Conservation (phyloP, 2,797 vertebrate species). For the Fistularia commersonii region DNA sequence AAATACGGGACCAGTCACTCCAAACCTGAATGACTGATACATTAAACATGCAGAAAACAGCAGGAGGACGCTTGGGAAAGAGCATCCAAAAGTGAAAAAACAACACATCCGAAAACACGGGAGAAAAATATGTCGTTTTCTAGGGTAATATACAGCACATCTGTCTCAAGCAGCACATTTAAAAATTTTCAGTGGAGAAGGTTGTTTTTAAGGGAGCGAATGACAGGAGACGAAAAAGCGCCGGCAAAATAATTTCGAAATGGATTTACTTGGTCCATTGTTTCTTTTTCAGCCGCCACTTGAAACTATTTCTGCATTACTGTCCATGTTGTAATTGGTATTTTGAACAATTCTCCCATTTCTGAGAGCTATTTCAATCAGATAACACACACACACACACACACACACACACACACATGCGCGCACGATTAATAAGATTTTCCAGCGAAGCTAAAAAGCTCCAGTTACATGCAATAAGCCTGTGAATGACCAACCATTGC, state of each 20-base stretch:
- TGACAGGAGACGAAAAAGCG: not conserved
- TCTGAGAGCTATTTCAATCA: conserved; percentile 34
- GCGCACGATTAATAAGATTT: too few relatives aligned
- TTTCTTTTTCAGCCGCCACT: conserved; percentile 13
- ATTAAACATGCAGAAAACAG: conserved; percentile 76
- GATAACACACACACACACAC: too few relatives aligned
- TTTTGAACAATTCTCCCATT: too few relatives aligned
- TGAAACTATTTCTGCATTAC: conserved; percentile 31
- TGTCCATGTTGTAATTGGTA: conserved; percentile 4
- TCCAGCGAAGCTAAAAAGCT: too few relatives aligned
- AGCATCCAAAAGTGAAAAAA: conserved; percentile 61
- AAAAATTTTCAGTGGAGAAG: conserved; percentile 38
- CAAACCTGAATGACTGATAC: conserved; percentile 76
- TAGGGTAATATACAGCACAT: conserved; percentile 32
- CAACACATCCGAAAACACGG: conserved; percentile 56
- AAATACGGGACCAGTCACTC: conserved; percentile 70
- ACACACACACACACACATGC: too few relatives aligned
- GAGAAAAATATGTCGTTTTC: conserved; percentile 34
- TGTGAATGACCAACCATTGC: too few relatives aligned
- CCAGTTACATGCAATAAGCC: too few relatives aligned
- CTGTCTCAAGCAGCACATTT: conserved; percentile 25
- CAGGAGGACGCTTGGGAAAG: conserved; percentile 59
- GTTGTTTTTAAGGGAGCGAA: conserved; percentile 13
- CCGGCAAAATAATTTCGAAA: too few relatives aligned
- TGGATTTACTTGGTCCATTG: too few relatives aligned